Evolutionary conservation across 2,797 vertebrate species (phyloP).

Genomic region (Anableps anableps): DNA sequence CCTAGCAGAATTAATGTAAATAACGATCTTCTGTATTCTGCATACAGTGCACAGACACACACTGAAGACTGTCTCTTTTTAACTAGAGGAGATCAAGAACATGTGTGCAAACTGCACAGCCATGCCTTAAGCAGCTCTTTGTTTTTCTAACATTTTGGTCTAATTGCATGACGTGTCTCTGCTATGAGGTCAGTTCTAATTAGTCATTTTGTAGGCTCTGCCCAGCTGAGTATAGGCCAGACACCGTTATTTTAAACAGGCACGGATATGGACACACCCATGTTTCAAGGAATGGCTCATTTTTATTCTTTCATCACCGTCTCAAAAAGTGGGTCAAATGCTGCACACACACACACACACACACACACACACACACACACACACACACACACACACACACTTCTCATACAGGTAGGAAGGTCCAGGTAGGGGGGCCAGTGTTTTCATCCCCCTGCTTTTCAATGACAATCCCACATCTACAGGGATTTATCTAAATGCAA

Average conservation of each 20-base stretch:
- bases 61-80: conserved; percentile 19
- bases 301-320: conserved; percentile 48
- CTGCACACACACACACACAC: conserved; percentile 36
- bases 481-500: conserved; percentile 81
- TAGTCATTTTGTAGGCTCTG: conserved; percentile 46
- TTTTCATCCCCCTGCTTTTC: conserved; percentile 69
- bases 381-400: neutral
- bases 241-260: conserved; percentile 41
- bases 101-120: conserved; percentile 28
- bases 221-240: conserved; percentile 44
- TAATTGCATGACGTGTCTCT: conserved; percentile 39
- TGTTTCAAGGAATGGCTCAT: conserved; percentile 46
- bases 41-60: conserved; percentile 13
- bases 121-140: conserved; percentile 29
- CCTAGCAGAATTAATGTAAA: neutral
- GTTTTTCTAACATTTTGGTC: conserved; percentile 22
- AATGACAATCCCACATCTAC: conserved; percentile 73
- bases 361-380: conserved; percentile 33
- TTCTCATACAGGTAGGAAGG: conserved; percentile 8
- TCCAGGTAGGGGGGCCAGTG: conserved; percentile 46
- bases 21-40: neutral
- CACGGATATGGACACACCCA: conserved; percentile 34
- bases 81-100: conserved; percentile 38
- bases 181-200: conserved; percentile 50
- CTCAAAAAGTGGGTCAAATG: conserved; percentile 67